Evolutionary conservation across 92 coral and sea anemone genomes (phyloP), one percentile per base, ranked within the genome.

Genomic region (Palythoa heliodiscus): DNA sequence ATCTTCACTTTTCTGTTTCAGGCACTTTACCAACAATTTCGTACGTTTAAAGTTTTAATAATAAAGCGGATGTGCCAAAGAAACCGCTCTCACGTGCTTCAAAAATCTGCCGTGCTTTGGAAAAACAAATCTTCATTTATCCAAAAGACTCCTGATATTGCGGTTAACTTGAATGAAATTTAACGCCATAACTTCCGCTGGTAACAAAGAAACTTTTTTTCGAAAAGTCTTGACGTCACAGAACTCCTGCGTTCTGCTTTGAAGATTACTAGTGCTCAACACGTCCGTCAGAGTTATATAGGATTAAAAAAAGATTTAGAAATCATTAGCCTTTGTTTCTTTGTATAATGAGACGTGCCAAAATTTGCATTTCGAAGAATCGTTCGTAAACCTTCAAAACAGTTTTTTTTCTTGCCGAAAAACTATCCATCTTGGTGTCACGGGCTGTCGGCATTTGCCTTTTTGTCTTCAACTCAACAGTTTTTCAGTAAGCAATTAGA

Each of bases 401-500:
- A 7, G 22, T 17, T 55, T 64, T 66, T 78, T 58, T 67, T 64
- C 48, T 80, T 55, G 50, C 43, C 74, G 72, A 80, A 66, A 14
- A 47, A 40, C 83, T 79, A 58, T 23, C 47, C 64, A 66, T 64
- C 23, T 63, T 61, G 82, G 16, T 57, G 82, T 63, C 60, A 55
- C 55, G 47, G 64, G 66, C 74, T 80, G 73, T 80, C 73, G 84
- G 84, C 61, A 80, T 66, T 52, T 43, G 4, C 2, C 61, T 12
- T 66, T 68, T 23, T 3, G 73, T 48, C 66, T 80, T 7, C 37
- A 63, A 61, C 39, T 79, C 60, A 80, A 39, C 84, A 66, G 74
- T 63, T 80, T 80, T 80, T 80, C 58, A 3, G 47, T 37, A 67
- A 48, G 73, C 75, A 80, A 80, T 80, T 80, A 80, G 74, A 80